Base-by-base conservation (phyloP, 1,140 invertebrate genomes). In the Bursaphelenchus mucronatus region DNA sequence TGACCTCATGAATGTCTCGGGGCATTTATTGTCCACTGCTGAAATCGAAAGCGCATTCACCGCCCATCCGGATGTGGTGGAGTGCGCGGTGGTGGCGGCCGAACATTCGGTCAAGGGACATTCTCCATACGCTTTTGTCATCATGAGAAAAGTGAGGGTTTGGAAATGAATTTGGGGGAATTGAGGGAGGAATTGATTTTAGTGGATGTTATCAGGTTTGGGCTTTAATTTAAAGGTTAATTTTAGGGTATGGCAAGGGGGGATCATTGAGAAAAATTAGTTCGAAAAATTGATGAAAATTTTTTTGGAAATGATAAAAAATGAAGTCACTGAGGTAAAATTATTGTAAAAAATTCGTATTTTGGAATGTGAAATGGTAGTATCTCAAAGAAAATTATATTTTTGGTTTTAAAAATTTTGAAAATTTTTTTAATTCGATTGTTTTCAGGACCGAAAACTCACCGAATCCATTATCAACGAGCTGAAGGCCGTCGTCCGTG, bases 1-100 rank as follows among this genome's bases (percentile, higher is more conserved):
- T 82, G 94, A 98, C 78, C 93, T 97, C 91, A 83, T 97, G 55
- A 97, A 98, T 82, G 93, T 97, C 0, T 95, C 92, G 1, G 94
- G 94, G 0, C 94, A 98, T 84, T 83, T 97, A 17, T 89, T 98
- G 86, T 94, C 91, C 61, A 98, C 95, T 0, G 90, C 94, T 0
- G 91, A 97, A 73, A 86, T 87, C 15, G 94, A 97, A 83, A 89
- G 90, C 11, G 90, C 92, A 6, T 84, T 97, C 3, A 88, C 90
- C 0, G 90, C 90, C 76, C 90, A 94, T 78, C 80, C 83, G 5
- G 85, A 86, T 13, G 89, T 97, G 0, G 87, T 91, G 0, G 94
- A 98, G 82, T 90, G 93, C 3, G 94, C 94, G 2, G 94, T 94
- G 6, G 94, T 98, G 0, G 89, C 92, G 9, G 88, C 89, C 75